Percentiles rank a stretch among this genome's conserved stretches.
phyloP scores from a whole-genome alignment of 2,113 vertebrate genomes.

The Larimichthys crocea region DNA sequence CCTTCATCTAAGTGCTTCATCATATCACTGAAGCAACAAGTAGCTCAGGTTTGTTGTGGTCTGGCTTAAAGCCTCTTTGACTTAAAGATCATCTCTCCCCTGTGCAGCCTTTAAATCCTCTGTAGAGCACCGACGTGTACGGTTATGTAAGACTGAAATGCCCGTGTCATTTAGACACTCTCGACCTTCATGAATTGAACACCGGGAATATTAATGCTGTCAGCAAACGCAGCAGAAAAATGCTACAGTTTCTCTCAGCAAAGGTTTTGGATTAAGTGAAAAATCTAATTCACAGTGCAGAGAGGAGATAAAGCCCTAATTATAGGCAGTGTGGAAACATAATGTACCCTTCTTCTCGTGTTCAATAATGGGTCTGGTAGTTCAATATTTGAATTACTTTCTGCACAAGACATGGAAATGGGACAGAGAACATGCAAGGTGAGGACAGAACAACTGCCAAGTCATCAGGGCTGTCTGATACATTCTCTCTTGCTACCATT shows the following conservation, averaged over 20 bases:
- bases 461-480: constrained; percentile 76
- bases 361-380: neutral
- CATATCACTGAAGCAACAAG: constrained; percentile 48
- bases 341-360: neutral
- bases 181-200: constrained; percentile 57
- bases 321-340: neutral
- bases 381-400: neutral
- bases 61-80: constrained; percentile 79
- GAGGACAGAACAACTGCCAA: constrained; percentile 56
- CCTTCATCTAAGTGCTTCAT: constrained; percentile 28
- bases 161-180: constrained; percentile 40
- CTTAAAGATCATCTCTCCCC: constrained; percentile 74
- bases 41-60: constrained; percentile 75
- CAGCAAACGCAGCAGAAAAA: neutral
- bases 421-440: constrained; percentile 30
- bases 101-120: constrained; percentile 73
- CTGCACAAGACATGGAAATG: constrained; percentile 2
- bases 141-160: constrained; percentile 72
- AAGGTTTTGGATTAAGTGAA: neutral
- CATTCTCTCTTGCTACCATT: constrained; percentile 67
- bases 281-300: fast-evolving
- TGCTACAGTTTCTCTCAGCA: fast-evolving
- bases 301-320: neutral
- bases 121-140: constrained; percentile 66
- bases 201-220: constrained; percentile 39